Percentiles rank a stretch among this genome's conserved stretches.
Evolutionary conservation across 2,888 invertebrate genomes (phyloP).

Genomic region (Drosophila borealis): DNA sequence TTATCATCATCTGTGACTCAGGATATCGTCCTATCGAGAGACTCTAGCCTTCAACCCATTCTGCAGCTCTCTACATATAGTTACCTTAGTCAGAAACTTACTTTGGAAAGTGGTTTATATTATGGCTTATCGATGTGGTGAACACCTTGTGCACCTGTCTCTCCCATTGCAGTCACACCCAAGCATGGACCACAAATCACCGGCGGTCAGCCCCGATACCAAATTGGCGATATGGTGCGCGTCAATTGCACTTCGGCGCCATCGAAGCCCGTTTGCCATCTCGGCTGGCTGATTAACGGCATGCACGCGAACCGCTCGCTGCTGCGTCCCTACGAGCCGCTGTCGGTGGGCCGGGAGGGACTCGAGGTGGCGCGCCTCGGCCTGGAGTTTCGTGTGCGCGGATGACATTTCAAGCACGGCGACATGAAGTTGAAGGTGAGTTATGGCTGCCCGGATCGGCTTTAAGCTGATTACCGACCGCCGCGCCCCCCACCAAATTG

Average conservation of each 20-base stretch:
- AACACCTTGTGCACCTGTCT: slow-evolving; percentile 29
- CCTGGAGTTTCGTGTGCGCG: slow-evolving; percentile 92
- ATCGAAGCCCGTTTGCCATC: slow-evolving; percentile 92
- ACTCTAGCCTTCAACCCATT: too few relatives aligned
- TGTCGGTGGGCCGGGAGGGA: slow-evolving; percentile 87
- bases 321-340: slow-evolving; percentile 86
- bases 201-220: slow-evolving; percentile 92
- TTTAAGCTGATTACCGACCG: slow-evolving; percentile 68
- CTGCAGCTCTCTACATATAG: too few relatives aligned
- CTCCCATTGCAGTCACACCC: slow-evolving; percentile 89
- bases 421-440: slow-evolving; percentile 93
- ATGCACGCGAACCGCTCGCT: slow-evolving; percentile 88
- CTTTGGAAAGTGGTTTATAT: slow-evolving; percentile 2
- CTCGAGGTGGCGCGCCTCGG: slow-evolving; percentile 91
- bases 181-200: slow-evolving; percentile 93
- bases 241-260: slow-evolving; percentile 94
- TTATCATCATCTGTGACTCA: too few relatives aligned
- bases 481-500: slow-evolving; percentile 47
- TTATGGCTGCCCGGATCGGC: slow-evolving; percentile 39
- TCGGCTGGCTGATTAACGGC: slow-evolving; percentile 95
- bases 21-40: too few relatives aligned
- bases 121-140: slow-evolving; percentile 48
- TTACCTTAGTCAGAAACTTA: neutral
- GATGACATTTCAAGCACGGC: slow-evolving; percentile 92
- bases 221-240: slow-evolving; percentile 92